Conservation (phyloP, 2,888 invertebrate genomes). For the Ochlodes sylvanus region DNA sequence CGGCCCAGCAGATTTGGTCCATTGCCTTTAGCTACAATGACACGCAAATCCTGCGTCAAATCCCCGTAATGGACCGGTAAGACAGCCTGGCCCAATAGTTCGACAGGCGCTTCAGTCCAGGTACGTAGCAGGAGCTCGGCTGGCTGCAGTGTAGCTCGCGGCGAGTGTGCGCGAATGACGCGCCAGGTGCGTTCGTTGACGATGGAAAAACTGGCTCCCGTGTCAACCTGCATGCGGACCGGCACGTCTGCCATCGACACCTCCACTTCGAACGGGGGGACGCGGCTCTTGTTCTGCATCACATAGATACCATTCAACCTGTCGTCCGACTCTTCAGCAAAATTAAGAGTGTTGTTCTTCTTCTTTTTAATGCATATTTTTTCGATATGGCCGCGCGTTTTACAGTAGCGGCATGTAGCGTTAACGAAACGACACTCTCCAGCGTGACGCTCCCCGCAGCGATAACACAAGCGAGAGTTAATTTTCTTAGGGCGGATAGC, state of each 20-base stretch:
- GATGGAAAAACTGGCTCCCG: constrained; percentile 41
- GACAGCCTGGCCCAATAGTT: constrained; percentile 38
- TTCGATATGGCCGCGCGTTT: constrained; percentile 33
- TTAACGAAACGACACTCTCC: constrained; percentile 43
- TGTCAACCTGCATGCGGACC: constrained; percentile 40
- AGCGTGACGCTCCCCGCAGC: constrained; percentile 40
- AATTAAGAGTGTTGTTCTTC: constrained; percentile 19
- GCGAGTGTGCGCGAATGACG: constrained; percentile 1
- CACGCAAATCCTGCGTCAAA: constrained; percentile 27
- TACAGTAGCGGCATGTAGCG: constrained; percentile 38
- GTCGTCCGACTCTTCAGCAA: constrained; percentile 22
- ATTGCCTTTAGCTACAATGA: constrained; percentile 39
- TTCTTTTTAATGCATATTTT: constrained; percentile 37
- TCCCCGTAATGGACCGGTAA: constrained; percentile 37
- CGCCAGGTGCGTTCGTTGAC: constrained; percentile 37
- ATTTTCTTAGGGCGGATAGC: constrained; percentile 21
- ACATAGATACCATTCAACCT: constrained; percentile 34
- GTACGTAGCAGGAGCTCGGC: constrained; percentile 24
- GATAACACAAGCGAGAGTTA: constrained; percentile 38
- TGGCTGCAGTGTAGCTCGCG: constrained; percentile 5
- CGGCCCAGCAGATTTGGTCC: constrained; percentile 42
- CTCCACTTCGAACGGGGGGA: constrained; percentile 36
- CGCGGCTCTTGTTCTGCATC: constrained; percentile 15
- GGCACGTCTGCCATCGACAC: constrained; percentile 28
- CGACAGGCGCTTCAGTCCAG: constrained; percentile 41